Percentiles rank a stretch among this genome's conserved stretches.
These are phyloP conservation scores for Liopterus haemorrhoidalis DNA, from an alignment of 2,888 invertebrate genomes.

Conservation along the genomic window DNA sequence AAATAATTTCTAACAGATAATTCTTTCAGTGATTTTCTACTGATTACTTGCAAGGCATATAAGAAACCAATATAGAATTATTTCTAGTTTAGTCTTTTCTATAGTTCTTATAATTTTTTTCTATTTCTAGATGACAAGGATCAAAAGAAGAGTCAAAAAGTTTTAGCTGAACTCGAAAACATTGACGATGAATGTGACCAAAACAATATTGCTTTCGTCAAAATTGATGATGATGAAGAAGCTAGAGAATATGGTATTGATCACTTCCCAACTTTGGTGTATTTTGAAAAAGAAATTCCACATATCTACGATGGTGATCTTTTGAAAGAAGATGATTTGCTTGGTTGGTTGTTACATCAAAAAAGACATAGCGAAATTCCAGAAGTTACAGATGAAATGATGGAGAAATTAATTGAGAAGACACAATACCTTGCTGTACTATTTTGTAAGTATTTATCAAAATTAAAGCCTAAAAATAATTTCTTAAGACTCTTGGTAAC, in stretches of 20 bases:
- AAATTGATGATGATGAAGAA: constrained; percentile 81
- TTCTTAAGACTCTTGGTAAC: too few species aligned
- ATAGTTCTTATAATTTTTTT: constrained; percentile 25
- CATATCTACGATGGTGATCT: constrained; percentile 63
- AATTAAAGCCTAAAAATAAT: too few species aligned
- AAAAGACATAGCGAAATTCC: constrained; percentile 87
- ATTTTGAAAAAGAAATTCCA: constrained; percentile 59
- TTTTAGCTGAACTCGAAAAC: constrained; percentile 77
- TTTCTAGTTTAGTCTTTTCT: constrained; percentile 20
- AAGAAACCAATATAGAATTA: constrained; percentile 5
- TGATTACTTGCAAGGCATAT: too few species aligned
- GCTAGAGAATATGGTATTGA: constrained; percentile 88
- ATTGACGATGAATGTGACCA: constrained; percentile 92
- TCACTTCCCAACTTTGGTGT: constrained; percentile 72
- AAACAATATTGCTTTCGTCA: constrained; percentile 86
- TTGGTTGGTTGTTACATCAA: constrained; percentile 87
- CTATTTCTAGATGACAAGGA: constrained; percentile 75
- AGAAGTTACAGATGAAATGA: constrained; percentile 88
- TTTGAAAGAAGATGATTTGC: constrained; percentile 81
- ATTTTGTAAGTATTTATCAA: constrained; percentile 83
- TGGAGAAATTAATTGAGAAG: constrained; percentile 79
- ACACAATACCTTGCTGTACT: constrained; percentile 79
- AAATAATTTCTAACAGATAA: constrained; percentile 22
- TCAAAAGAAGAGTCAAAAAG: constrained; percentile 83
- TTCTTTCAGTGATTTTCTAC: constrained; percentile 11